These are phyloP conservation scores for Athrips mouffetella DNA, from an alignment of 2,888 invertebrate species.

Conservation along the genomic window DNA sequence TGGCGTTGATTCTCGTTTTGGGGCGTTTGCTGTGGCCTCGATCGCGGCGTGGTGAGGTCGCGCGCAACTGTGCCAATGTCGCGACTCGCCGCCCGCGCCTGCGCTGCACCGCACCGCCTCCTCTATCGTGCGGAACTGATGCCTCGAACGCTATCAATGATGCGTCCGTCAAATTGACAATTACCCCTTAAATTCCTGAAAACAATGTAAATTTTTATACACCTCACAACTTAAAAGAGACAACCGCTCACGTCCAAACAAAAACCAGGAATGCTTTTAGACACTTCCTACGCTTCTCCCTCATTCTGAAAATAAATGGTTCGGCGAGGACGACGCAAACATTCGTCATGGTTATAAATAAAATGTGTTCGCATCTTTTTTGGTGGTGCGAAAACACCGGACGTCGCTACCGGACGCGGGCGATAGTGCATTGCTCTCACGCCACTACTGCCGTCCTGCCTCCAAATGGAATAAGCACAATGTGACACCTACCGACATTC, in stretches of 20 bases:
- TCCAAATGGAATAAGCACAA: slow-evolving; percentile 31
- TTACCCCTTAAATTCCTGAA: background rate
- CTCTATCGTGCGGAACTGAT: slow-evolving; percentile 65
- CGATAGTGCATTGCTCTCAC: slow-evolving; percentile 60
- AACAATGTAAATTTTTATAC: background rate
- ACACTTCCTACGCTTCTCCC: slow-evolving; percentile 52
- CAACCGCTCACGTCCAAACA: background rate
- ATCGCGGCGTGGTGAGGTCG: slow-evolving; percentile 65
- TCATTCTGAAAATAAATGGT: slow-evolving; percentile 63
- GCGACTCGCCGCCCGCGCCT: slow-evolving; percentile 39
- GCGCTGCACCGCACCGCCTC: slow-evolving; percentile 37
- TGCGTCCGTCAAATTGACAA: background rate
- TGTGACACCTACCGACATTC: slow-evolving; percentile 30
- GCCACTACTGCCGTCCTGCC: slow-evolving; percentile 49
- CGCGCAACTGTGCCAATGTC: slow-evolving; percentile 76
- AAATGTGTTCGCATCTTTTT: slow-evolving; percentile 73
- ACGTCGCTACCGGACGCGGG: slow-evolving; percentile 70
- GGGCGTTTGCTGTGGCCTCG: slow-evolving; percentile 66
- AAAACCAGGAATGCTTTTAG: slow-evolving; percentile 33
- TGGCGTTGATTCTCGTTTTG: slow-evolving; percentile 60
- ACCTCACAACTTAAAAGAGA: background rate
- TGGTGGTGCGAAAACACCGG: slow-evolving; percentile 73
- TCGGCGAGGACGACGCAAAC: slow-evolving; percentile 50
- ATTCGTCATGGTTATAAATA: slow-evolving; percentile 73
- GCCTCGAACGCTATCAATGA: slow-evolving; percentile 29